Percentiles rank a stretch among this genome's conserved stretches.
Conservation (phyloP, 2,113 vertebrate genomes). For the Brachypodius melanocephalos region DNA sequence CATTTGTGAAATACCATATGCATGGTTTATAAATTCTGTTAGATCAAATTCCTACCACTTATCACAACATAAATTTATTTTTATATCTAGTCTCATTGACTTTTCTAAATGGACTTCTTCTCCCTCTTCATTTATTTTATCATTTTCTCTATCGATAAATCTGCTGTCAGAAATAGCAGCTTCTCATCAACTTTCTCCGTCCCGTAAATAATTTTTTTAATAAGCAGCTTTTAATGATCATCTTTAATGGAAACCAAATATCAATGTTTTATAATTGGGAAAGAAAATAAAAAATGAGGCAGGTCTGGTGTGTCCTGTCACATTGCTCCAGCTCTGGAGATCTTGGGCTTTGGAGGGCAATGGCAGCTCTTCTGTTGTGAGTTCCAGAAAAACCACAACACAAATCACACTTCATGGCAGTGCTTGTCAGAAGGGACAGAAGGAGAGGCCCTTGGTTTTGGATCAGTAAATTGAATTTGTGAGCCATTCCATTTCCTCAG, state of each 20-base stretch:
- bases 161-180: background rate
- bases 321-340: background rate
- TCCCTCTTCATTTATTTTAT: background rate
- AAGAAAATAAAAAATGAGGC: background rate
- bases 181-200: background rate
- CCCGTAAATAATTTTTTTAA: background rate
- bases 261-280: background rate
- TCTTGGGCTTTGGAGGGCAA: background rate
- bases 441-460: background rate
- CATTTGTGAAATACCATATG: background rate
- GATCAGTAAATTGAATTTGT: background rate
- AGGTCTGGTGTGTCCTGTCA: background rate
- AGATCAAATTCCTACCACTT: background rate
- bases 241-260: background rate
- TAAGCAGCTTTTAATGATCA: background rate
- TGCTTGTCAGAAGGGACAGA: background rate
- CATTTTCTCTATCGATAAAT: background rate
- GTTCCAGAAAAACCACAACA: background rate
- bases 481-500: background rate
- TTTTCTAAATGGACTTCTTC: background rate
- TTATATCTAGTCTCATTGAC: background rate
- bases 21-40: slow-evolving; percentile 26
- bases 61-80: background rate
- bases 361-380: background rate
- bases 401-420: rapidly evolving